Percentiles rank a stretch among this genome's conserved stretches.
Evolutionary conservation across 2,113 vertebrate genomes (phyloP).

Genomic region (Pyrgilauda ruficollis): DNA sequence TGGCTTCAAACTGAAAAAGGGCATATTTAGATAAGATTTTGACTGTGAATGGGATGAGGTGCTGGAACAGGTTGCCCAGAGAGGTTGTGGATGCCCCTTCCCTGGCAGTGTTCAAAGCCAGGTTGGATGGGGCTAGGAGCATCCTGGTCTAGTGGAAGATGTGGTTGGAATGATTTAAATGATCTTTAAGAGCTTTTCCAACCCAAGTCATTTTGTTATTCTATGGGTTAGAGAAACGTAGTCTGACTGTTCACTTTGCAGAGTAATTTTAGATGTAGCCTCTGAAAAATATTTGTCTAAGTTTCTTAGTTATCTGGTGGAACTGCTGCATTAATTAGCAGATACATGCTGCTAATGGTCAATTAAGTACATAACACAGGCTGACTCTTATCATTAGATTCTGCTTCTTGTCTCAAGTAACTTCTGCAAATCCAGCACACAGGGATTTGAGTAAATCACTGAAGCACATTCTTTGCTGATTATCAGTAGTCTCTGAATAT

Average conservation of each 20-base stretch:
- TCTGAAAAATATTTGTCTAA: neutral
- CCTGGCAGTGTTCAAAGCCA: neutral
- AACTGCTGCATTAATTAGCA: neutral
- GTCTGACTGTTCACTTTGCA: neutral
- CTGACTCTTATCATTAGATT: neutral
- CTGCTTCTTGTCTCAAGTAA: neutral
- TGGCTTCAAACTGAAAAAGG: neutral
- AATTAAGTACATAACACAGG: neutral
- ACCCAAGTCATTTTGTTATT: neutral
- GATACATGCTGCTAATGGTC: neutral
- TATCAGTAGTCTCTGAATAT: neutral
- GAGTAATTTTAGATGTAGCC: neutral
- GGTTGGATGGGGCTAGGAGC: neutral
- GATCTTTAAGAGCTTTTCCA: neutral
- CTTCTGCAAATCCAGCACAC: neutral
- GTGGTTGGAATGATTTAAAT: too few relatives aligned
- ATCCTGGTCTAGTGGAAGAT: neutral
- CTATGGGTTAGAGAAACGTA: rapidly evolving
- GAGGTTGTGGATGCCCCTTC: neutral
- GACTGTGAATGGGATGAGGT: neutral
- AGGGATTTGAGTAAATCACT: neutral
- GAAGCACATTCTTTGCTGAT: neutral
- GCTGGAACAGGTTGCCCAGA: neutral
- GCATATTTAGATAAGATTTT: neutral
- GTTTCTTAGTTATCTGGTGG: neutral